phyloP scores from a whole-genome alignment of 2,797 vertebrate species.

The Avahi laniger region DNA sequence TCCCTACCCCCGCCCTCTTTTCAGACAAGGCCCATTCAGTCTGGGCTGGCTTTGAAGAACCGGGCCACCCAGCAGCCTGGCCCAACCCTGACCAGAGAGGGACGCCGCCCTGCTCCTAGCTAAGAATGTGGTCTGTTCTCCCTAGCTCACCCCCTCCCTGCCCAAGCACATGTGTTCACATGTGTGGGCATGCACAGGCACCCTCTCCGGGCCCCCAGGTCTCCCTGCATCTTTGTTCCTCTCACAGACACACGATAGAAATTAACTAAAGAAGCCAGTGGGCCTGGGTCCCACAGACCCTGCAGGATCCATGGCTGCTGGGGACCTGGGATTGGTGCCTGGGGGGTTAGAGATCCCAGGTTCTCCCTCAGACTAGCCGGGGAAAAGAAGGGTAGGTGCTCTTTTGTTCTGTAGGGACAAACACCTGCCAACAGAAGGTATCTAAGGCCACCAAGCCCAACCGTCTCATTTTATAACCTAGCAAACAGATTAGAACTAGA shows the following conservation, averaged over 20 bases:
- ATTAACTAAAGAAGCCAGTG: neutral
- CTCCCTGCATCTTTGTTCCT: neutral
- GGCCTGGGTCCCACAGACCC: neutral
- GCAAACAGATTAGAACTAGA: constrained; percentile 4
- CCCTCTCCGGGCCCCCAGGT: neutral
- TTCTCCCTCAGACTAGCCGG: neutral
- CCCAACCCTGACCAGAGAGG: constrained; percentile 44
- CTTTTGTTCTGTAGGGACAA: constrained; percentile 14
- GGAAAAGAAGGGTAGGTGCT: neutral
- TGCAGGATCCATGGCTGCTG: neutral
- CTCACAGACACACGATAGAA: neutral
- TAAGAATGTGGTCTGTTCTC: constrained; percentile 24
- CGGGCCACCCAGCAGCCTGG: constrained; percentile 55
- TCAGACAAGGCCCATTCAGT: constrained; percentile 57
- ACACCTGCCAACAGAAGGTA: constrained; percentile 22
- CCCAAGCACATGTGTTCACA: neutral
- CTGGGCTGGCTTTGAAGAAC: constrained; percentile 42
- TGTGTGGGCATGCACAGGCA: neutral
- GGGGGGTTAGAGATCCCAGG: neutral
- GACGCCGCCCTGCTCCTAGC: constrained; percentile 29
- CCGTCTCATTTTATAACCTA: constrained; percentile 15
- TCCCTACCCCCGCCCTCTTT: neutral
- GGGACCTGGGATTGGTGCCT: neutral
- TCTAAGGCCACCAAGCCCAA: constrained; percentile 11
- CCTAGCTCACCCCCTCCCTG: neutral